Conservation (phyloP, 2,888 invertebrate genomes). For the Cantharis rustica region DNA sequence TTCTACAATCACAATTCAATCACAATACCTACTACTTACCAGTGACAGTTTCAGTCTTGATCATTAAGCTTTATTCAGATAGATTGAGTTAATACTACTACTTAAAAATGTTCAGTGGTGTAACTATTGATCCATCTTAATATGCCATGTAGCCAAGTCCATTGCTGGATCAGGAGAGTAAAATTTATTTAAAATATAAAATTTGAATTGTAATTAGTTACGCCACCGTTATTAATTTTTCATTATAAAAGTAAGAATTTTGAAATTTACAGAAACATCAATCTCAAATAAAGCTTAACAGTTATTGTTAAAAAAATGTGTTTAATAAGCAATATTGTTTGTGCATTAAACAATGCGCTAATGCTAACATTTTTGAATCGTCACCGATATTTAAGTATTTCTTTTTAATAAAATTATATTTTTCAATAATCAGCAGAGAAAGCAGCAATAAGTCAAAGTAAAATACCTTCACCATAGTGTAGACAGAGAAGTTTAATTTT, state of each 20-base stretch:
- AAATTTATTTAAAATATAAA: not conserved
- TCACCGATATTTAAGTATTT: not conserved
- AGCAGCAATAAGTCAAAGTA: not conserved
- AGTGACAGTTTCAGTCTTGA: not conserved
- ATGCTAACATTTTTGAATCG: not conserved
- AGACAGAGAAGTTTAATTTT: not conserved
- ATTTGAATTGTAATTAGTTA: not conserved
- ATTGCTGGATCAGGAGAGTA: not conserved
- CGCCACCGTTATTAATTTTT: not conserved
- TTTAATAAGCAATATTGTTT: not conserved
- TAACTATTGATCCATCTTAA: not conserved
- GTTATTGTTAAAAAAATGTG: not conserved
- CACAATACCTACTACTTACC: conserved; percentile 17
- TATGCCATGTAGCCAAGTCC: not conserved
- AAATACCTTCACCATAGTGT: not conserved
- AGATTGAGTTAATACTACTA: not conserved
- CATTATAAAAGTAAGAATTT: not conserved
- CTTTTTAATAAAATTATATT: not conserved
- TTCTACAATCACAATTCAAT: conserved; percentile 10
- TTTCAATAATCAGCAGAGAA: too few relatives aligned
- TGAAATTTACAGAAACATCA: not conserved
- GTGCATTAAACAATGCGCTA: not conserved
- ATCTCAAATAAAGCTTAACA: not conserved
- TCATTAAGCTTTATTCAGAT: not conserved
- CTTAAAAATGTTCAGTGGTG: not conserved